Evolutionary conservation across 2,113 vertebrate genomes (phyloP).

Genomic region (Blennius ocellaris): DNA sequence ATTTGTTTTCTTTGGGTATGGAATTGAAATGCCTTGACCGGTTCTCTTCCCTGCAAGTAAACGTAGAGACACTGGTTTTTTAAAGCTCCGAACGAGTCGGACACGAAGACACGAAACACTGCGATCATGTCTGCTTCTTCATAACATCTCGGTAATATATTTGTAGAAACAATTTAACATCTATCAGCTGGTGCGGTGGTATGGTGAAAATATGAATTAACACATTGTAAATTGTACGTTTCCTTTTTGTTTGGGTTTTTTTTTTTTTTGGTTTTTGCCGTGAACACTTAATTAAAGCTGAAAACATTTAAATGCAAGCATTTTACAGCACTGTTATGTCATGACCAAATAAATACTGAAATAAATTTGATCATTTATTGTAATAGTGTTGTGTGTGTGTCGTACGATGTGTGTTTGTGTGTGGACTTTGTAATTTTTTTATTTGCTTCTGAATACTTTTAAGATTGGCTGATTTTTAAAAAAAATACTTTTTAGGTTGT

Average conservation of each 20-base stretch:
- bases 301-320: slow-evolving; percentile 70
- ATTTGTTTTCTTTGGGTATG: slow-evolving; percentile 29
- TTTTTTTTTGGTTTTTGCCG: slow-evolving; percentile 51
- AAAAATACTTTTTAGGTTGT: no score
- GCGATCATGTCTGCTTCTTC: slow-evolving; percentile 15
- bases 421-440: no score
- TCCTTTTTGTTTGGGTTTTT: not conserved
- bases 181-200: slow-evolving; percentile 46
- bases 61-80: slow-evolving; percentile 38
- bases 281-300: slow-evolving; percentile 63
- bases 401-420: no score
- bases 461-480: no score
- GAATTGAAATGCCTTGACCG: slow-evolving; percentile 20
- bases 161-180: slow-evolving; percentile 63
- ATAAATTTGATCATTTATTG: slow-evolving; percentile 69
- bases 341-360: slow-evolving; percentile 77
- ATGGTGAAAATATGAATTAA: slow-evolving; percentile 56
- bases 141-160: slow-evolving; percentile 44
- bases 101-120: slow-evolving; percentile 20
- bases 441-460: no score
- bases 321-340: slow-evolving; percentile 78
- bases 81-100: slow-evolving; percentile 29
- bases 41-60: slow-evolving; percentile 34
- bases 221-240: slow-evolving; percentile 49
- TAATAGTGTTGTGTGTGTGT: no score